Conservation (phyloP, 2,888 invertebrate species). For the Brassicogethes aeneus region DNA sequence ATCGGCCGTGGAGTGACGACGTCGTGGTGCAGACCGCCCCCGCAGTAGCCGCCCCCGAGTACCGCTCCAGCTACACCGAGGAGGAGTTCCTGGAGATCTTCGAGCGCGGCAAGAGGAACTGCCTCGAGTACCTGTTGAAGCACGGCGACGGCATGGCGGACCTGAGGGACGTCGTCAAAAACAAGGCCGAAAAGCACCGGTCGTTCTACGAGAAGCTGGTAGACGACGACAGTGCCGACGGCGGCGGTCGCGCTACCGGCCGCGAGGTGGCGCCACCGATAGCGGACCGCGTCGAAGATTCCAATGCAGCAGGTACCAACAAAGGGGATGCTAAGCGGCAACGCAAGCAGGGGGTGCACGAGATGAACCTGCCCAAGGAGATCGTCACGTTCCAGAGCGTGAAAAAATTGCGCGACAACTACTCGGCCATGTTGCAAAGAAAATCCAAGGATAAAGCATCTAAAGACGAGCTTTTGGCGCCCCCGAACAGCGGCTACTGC, state of each 20-base stretch:
- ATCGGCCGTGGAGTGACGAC: constrained; percentile 28
- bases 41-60: neutral
- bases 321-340: constrained; percentile 22
- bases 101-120: neutral
- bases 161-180: constrained; percentile 25
- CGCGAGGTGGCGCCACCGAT: constrained; percentile 16
- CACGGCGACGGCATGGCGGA: constrained; percentile 15
- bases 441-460: constrained; percentile 4
- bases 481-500: constrained; percentile 37
- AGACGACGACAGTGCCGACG: constrained; percentile 12
- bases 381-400: constrained; percentile 30
- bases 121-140: constrained; percentile 6
- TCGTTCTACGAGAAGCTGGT: constrained; percentile 28
- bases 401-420: constrained; percentile 31
- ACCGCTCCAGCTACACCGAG: constrained; percentile 2
- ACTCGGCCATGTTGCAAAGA: constrained; percentile 28
- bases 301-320: constrained; percentile 10
- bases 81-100: constrained; percentile 9
- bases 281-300: constrained; percentile 16
- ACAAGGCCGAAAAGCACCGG: constrained; percentile 33
- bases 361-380: constrained; percentile 17
- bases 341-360: constrained; percentile 34
- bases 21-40: constrained; percentile 20
- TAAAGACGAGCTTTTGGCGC: constrained; percentile 20
- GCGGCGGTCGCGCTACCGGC: constrained; percentile 5